Evolutionary conservation across 2,888 invertebrate genomes (phyloP).

Genomic region (Amphipyra tragopoginis): DNA sequence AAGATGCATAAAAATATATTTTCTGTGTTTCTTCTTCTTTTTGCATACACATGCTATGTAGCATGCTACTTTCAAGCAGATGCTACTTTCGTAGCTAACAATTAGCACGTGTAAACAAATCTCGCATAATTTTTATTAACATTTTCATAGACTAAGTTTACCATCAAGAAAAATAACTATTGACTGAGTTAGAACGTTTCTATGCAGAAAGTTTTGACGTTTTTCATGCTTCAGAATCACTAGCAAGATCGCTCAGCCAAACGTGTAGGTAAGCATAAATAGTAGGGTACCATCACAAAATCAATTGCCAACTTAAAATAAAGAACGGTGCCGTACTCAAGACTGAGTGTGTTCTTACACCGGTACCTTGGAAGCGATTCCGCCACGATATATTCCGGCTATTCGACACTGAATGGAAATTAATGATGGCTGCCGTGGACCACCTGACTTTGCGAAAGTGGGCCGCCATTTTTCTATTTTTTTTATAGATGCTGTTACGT

Average conservation of each 20-base stretch:
- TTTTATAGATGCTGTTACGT: conserved; percentile 70
- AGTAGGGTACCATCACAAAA: conserved; percentile 41
- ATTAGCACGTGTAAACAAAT: too few relatives aligned
- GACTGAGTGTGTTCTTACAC: conserved; percentile 56
- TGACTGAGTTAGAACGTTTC: too few relatives aligned
- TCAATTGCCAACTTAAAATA: conserved; percentile 66
- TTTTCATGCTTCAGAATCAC: too few relatives aligned
- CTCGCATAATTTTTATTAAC: too few relatives aligned
- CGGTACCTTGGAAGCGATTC: conserved; percentile 55
- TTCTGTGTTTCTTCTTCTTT: too few relatives aligned
- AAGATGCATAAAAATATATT: too few relatives aligned
- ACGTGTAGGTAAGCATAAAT: conserved; percentile 10
- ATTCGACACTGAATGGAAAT: conserved; percentile 84
- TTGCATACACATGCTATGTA: too few relatives aligned
- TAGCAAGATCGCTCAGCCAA: conserved; percentile 7
- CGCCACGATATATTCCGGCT: conserved; percentile 66
- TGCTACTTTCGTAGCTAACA: too few relatives aligned
- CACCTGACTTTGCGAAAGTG: conserved; percentile 83
- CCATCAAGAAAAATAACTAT: too few relatives aligned
- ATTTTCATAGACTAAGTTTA: too few relatives aligned
- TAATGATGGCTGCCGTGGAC: conserved; percentile 81
- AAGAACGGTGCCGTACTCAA: conserved; percentile 56
- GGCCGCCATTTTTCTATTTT: conserved; percentile 73
- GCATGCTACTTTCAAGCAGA: too few relatives aligned
- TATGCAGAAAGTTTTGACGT: too few relatives aligned